Percentiles rank a stretch among this genome's conserved stretches.
Evolutionary conservation across 2,113 vertebrate species (phyloP).

Genomic region (Myotis brandtii): DNA sequence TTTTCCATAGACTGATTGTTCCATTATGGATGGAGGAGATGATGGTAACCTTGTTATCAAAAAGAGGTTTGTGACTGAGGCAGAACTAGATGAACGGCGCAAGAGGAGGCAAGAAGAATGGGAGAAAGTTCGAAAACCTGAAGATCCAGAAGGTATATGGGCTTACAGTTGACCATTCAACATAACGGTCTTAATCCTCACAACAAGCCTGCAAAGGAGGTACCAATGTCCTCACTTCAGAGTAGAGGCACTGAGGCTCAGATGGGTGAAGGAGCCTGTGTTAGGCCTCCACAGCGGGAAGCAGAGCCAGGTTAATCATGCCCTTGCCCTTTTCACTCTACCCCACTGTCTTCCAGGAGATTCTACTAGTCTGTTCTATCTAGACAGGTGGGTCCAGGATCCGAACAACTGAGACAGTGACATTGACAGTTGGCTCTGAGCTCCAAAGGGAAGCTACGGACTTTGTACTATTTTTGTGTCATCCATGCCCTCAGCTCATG

Average conservation of each 20-base stretch:
- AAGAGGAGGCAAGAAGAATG: constrained; percentile 98
- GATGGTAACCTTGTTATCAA: constrained; percentile 92
- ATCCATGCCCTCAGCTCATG: neutral
- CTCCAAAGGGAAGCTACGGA: neutral
- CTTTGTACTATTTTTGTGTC: constrained; percentile 60
- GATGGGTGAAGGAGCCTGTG: neutral
- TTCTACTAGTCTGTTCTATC: neutral
- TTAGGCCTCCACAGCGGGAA: neutral
- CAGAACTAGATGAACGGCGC: constrained; percentile 95
- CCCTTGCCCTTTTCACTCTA: neutral
- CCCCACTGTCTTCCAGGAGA: neutral
- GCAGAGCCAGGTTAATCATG: neutral
- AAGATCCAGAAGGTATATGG: constrained; percentile 93
- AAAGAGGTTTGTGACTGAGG: constrained; percentile 95
- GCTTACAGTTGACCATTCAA: neutral
- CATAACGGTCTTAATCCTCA: neutral
- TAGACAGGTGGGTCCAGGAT: neutral
- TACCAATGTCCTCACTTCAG: neutral
- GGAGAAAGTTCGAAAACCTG: constrained; percentile 98
- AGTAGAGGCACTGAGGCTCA: neutral
- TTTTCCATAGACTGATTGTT: constrained; percentile 62
- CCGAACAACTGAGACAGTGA: neutral
- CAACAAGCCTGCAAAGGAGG: neutral
- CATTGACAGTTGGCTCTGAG: neutral
- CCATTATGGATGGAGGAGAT: constrained; percentile 88